Conservation (phyloP, 2,797 vertebrate species). For the Anguilla pacifica region DNA sequence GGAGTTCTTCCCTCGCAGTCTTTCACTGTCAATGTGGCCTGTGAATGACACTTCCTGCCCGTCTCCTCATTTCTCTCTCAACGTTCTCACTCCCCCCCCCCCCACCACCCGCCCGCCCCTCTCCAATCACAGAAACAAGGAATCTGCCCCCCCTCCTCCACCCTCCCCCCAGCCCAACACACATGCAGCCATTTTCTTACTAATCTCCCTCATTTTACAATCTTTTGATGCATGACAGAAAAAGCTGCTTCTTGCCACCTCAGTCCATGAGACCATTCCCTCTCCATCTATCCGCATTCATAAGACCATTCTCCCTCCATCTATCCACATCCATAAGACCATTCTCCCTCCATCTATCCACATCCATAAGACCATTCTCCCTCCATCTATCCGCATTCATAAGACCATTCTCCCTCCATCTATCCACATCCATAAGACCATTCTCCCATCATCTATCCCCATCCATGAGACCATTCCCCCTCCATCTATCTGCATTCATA, state of each 20-base stretch:
- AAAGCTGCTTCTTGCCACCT: neutral
- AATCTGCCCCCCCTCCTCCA: slow-evolving; percentile 39
- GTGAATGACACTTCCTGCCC: slow-evolving; percentile 63
- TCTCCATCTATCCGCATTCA: neutral
- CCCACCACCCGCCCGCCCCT: slow-evolving; percentile 43
- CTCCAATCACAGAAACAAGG: neutral
- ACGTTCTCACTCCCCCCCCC: slow-evolving; percentile 27
- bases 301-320: no score
- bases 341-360: no score
- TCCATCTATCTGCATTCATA: no score
- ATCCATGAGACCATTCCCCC: no score
- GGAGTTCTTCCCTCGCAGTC: slow-evolving; percentile 56
- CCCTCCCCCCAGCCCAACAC: slow-evolving; percentile 57
- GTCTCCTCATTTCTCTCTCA: slow-evolving; percentile 44
- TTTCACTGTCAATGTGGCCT: slow-evolving; percentile 76
- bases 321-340: no score
- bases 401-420: no score
- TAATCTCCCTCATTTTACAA: slow-evolving; percentile 51
- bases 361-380: no score
- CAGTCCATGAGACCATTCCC: neutral
- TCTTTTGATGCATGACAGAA: neutral
- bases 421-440: no score
- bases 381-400: no score
- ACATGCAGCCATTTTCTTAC: slow-evolving; percentile 65
- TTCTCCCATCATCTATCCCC: no score